phyloP scores from a whole-genome alignment of 2,797 vertebrate genomes.

The Melanogrammus aeglefinus region DNA sequence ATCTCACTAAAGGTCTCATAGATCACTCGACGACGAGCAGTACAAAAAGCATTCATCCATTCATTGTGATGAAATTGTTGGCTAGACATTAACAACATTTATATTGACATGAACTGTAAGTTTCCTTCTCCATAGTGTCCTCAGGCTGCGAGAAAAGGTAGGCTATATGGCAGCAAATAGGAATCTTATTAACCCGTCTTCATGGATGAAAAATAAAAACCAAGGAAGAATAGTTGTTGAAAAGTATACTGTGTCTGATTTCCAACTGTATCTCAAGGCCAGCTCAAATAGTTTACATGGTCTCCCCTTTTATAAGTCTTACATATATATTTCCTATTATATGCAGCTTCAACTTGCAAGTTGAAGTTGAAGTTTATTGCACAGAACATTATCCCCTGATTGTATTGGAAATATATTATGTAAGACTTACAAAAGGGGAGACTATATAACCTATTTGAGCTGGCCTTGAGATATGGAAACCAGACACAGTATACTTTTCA shows the following conservation, averaged over 20 bases:
- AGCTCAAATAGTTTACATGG: neutral
- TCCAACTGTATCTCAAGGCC: constrained; percentile 54
- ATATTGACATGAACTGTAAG: neutral
- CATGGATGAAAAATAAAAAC: constrained; percentile 82
- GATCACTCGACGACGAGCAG: neutral
- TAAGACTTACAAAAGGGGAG: neutral
- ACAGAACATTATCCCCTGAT: neutral
- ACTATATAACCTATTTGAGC: neutral
- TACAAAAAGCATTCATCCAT: neutral
- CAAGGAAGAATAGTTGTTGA: constrained; percentile 12
- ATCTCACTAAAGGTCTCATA: neutral
- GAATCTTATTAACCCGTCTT: constrained; percentile 83
- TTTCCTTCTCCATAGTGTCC: neutral
- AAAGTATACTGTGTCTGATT: constrained; percentile 61
- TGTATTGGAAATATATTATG: neutral
- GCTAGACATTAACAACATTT: neutral
- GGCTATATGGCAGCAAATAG: constrained; percentile 81
- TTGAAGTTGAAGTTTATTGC: neutral
- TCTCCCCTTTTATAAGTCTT: neutral
- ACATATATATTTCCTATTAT: neutral
- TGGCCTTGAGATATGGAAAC: constrained; percentile 51
- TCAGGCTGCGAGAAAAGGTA: constrained; percentile 73
- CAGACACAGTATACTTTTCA: constrained; percentile 60
- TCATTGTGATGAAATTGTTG: neutral
- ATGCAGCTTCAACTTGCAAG: neutral